phyloP scores from a whole-genome alignment of 2,113 vertebrate species.

The Larimichthys polyactis region DNA sequence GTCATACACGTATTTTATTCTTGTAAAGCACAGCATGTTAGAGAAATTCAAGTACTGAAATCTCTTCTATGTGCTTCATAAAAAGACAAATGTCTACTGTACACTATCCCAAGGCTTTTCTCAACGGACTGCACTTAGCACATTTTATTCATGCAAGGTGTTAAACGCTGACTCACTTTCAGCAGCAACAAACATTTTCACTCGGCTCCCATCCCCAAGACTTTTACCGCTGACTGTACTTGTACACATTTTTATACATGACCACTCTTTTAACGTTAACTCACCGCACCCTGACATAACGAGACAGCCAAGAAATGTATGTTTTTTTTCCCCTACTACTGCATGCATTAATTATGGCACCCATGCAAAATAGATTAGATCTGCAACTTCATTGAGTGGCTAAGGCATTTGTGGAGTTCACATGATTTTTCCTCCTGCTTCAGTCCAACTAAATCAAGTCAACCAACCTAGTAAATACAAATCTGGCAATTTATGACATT shows the following conservation, averaged over 20 bases:
- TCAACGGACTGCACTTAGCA: constrained; percentile 10
- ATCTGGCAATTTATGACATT: constrained; percentile 32
- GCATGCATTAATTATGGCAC: constrained; percentile 78
- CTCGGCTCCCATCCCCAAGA: constrained; percentile 42
- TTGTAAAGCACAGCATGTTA: neutral
- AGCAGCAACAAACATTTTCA: constrained; percentile 60
- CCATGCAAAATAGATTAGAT: constrained; percentile 80
- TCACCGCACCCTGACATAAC: constrained; percentile 47
- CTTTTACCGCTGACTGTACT: constrained; percentile 47
- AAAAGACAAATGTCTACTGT: constrained; percentile 9
- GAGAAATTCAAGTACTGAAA: constrained; percentile 19
- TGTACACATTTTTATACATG: constrained; percentile 47
- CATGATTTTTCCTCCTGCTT: constrained; percentile 32
- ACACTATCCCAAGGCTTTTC: neutral
- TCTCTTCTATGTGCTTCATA: constrained; percentile 14
- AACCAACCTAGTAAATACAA: neutral
- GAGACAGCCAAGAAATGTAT: constrained; percentile 61
- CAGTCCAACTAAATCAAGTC: constrained; percentile 30
- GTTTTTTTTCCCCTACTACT: constrained; percentile 41
- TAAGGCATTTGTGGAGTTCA: constrained; percentile 42
- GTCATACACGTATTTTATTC: neutral
- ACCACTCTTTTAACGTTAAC: constrained; percentile 59
- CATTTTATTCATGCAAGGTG: constrained; percentile 60
- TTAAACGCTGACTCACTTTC: constrained; percentile 61
- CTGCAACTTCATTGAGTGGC: constrained; percentile 66